Conservation (phyloP, 2,888 invertebrate genomes). For the Aricia artaxerxes region DNA sequence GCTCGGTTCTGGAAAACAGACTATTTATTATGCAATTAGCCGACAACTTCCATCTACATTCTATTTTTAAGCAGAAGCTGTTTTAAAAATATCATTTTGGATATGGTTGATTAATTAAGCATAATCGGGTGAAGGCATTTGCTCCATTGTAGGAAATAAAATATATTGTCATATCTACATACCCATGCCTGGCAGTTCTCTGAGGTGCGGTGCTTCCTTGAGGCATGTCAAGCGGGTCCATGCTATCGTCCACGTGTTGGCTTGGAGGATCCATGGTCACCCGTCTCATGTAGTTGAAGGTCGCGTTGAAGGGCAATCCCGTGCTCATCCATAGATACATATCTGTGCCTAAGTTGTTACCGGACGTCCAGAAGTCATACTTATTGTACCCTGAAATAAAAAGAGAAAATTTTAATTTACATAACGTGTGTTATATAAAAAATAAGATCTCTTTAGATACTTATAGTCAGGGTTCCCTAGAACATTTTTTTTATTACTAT, state of each 20-base stretch:
- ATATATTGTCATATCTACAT: conserved; percentile 45
- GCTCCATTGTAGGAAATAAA: too few species aligned
- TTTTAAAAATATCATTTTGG: background rate
- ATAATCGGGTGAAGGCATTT: too few species aligned
- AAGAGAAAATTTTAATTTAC: background rate
- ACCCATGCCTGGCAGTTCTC: conserved; percentile 88
- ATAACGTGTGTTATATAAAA: background rate
- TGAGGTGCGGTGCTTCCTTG: conserved; percentile 89
- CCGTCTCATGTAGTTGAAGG: conserved; percentile 89
- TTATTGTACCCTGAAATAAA: conserved; percentile 84
- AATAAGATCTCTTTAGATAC: background rate
- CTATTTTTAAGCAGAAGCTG: background rate
- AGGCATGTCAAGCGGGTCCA: conserved; percentile 83
- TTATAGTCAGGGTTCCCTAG: too few species aligned
- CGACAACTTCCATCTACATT: conserved; percentile 32
- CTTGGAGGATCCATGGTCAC: conserved; percentile 78
- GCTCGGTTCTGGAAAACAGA: conserved; percentile 79
- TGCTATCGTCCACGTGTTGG: conserved; percentile 77
- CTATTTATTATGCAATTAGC: conserved; percentile 63
- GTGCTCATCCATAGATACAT: conserved; percentile 96
- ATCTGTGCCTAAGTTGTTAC: conserved; percentile 91
- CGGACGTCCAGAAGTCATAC: conserved; percentile 94
- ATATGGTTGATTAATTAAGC: background rate
- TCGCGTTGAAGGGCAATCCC: conserved; percentile 91
- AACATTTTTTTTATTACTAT: too few species aligned